These are phyloP conservation scores for Alviniconcha marisindica DNA, from an alignment of 1,140 invertebrate species.

Conservation along the genomic window DNA sequence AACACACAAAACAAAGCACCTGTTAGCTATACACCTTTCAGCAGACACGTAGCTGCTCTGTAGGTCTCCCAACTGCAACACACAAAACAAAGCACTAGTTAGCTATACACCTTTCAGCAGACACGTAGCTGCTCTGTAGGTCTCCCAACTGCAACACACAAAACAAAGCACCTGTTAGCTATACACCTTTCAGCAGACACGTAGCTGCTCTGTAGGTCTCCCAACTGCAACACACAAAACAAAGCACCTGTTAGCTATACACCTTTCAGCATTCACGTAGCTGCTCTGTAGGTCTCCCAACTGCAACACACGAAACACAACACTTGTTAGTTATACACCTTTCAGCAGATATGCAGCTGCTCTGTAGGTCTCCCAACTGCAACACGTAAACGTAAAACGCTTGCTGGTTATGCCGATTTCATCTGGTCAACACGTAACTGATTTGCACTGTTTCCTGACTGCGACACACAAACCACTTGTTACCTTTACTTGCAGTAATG, in stretches of 20 bases:
- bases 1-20: slow-evolving; percentile 48
- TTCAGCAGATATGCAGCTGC: slow-evolving; percentile 83
- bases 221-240: slow-evolving; percentile 80
- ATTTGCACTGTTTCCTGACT: no score
- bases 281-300: slow-evolving; percentile 85
- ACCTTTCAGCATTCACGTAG: slow-evolving; percentile 83
- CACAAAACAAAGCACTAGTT: no score
- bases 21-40: no score
- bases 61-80: slow-evolving; percentile 82
- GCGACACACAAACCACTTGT: no score
- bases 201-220: slow-evolving; percentile 85
- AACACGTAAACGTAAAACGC: no score
- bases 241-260: no score
- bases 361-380: slow-evolving; percentile 85
- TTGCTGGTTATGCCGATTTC: no score
- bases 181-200: slow-evolving; percentile 83
- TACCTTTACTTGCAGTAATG: no score
- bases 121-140: slow-evolving; percentile 83
- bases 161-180: no score
- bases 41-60: slow-evolving; percentile 84
- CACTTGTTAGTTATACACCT: no score
- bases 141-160: slow-evolving; percentile 82
- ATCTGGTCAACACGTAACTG: no score
- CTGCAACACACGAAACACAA: no score
- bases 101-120: slow-evolving; percentile 84